Evolutionary conservation across 2,113 vertebrate genomes (phyloP), one percentile per base, ranked within the genome.

Genomic region (Porphyrio hochstetteri): DNA sequence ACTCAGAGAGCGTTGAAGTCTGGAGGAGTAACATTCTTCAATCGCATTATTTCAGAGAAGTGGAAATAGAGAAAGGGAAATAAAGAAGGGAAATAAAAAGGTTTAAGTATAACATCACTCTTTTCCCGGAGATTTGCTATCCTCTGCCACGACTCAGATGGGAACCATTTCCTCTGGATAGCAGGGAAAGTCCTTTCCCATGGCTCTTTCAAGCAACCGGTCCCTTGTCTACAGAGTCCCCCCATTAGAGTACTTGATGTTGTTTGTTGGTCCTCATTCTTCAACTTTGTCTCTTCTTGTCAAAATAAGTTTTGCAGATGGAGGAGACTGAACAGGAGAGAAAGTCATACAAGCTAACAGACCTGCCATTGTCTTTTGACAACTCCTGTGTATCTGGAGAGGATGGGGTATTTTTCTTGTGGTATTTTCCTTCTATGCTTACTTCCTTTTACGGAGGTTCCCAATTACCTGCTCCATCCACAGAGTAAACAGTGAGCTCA

Each of bases 351-450:
- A 77, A 79, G n/a, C 59, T 63, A 95, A 96, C 84, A 95, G 69
- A 79, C 52, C 31, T 80, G 74, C 61, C 55, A 82, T 76, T 95
- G 91, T 95, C 84, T 90, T 75, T 40, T 65, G 75, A 90, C 35
- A 80, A 50, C 19, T 72, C 78, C 29, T 55, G 31, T 18, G 40
- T 29, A 82, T 76, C 74, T 87, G 75, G 82, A 80, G 67, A 94
- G 36, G 48, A 76, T 40, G 46, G 31, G 69, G 89, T 84, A 56
- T 46, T 46, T 46, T 46, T 65, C 93, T 76, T 48, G 70, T 72
- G 89, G 21, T 82, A 68, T 79, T 96, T 93, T 95, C 79, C 65
- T 94, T 95, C 67, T 69, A 3, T 38, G 67, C 31, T 91, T 76
- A 64, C n/a, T 94, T 95, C 91, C 91, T 72, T 70, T 48, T 90